Evolutionary conservation across 2,797 vertebrate species (phyloP), one percentile per base, ranked within the genome.

Genomic region (Sebastes cheni): DNA sequence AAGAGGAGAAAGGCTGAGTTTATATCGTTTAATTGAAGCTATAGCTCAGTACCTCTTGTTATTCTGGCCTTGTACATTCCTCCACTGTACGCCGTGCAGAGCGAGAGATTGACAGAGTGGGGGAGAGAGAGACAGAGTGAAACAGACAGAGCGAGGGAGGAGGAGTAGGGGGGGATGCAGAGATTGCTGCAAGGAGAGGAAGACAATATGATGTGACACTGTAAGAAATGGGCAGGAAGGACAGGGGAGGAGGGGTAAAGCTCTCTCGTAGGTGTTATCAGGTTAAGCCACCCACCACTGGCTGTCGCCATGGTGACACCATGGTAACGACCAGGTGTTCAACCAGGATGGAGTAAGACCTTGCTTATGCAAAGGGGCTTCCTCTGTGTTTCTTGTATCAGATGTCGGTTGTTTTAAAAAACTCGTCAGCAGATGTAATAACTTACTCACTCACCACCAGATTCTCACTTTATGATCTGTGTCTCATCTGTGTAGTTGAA

Each of bases 311-410:
- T 91, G 89, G 93, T 83, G 83, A 94, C 92, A 79, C 85, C 90
- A 92, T 94, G 91, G 93, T 79, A 91, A 93, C 93, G 25, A 55
- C 84, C 88, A 93, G 90, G 90, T 92, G 92, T 92, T 89, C 78
- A 34, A 20, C 64, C 46, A 79, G 72, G 56, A 78, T 76, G 64
- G 81, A 87, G 70, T 18, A 13, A 83, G 50, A 67, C 78, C 62
- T 72, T 76, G 39, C 72, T 64, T 75, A 25, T 79, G 46, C 76
- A 39, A 77, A 82, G 64, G 55, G 7, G 23, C 66, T 82, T 79
- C 55, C 68, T 86, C 70, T 86, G 30, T 30, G 29, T 22, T n/a
- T 50, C 23, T 64, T 55, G 18, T 50, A 34, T 13, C 60, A 18
- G 34, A 6, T 32, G 8, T 18, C 7, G 7, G 60, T 66, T 67